These are phyloP conservation scores for Drosophila vallismaia DNA, from an alignment of 2,888 invertebrate genomes.

Conservation along the genomic window DNA sequence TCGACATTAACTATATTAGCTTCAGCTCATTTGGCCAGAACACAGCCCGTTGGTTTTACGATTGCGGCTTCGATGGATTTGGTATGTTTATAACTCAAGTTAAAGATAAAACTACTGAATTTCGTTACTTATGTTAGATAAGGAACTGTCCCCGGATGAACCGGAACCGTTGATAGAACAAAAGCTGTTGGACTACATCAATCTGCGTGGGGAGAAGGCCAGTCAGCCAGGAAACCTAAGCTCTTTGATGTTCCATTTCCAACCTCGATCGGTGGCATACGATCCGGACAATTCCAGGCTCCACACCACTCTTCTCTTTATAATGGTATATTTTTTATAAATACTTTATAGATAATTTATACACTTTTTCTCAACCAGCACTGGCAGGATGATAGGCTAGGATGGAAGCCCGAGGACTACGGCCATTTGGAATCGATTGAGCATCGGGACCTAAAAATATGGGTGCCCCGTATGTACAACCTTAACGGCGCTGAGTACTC, in stretches of 20 bases:
- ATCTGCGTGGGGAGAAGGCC: slow-evolving; percentile 84
- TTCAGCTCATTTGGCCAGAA: slow-evolving; percentile 88
- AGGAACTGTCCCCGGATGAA: slow-evolving; percentile 72
- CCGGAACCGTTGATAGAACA: slow-evolving; percentile 84
- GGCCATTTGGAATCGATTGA: slow-evolving; percentile 83
- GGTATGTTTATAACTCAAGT: slow-evolving; percentile 41
- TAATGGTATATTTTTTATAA: slow-evolving; percentile 80
- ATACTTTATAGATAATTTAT: neutral
- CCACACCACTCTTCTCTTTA: slow-evolving; percentile 81
- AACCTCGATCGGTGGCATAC: slow-evolving; percentile 76
- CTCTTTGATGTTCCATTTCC: slow-evolving; percentile 74
- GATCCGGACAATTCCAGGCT: slow-evolving; percentile 73
- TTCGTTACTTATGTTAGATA: slow-evolving; percentile 45
- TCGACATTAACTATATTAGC: slow-evolving; percentile 88
- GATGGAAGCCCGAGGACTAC: slow-evolving; percentile 86
- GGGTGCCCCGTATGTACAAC: slow-evolving; percentile 75
- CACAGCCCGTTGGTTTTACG: slow-evolving; percentile 88
- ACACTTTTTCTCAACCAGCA: slow-evolving; percentile 25
- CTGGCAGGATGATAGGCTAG: slow-evolving; percentile 87
- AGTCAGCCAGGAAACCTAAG: slow-evolving; percentile 73
- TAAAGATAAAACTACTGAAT: neutral
- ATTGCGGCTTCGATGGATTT: slow-evolving; percentile 85
- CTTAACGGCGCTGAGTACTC: slow-evolving; percentile 76
- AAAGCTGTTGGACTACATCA: slow-evolving; percentile 85
- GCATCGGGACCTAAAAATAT: slow-evolving; percentile 65